phyloP scores from a whole-genome alignment of 2,113 vertebrate genomes.

The Halichoeres trimaculatus region DNA sequence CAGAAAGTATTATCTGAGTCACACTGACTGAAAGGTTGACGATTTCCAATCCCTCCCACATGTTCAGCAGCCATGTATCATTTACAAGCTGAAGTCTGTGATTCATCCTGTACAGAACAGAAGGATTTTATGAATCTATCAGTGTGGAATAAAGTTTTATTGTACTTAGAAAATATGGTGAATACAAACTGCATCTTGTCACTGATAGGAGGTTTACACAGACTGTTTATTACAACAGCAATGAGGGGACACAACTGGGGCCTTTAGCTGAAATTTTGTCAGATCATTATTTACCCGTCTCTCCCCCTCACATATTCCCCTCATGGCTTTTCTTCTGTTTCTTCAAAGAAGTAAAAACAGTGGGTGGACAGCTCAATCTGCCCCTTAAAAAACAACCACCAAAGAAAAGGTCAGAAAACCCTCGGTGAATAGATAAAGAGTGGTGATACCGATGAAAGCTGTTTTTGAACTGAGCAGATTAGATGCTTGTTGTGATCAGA shows the following conservation, averaged over 20 bases:
- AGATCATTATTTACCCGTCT: not conserved
- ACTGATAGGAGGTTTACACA: not conserved
- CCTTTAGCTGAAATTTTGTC: slow-evolving; percentile 1
- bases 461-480: not conserved
- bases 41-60: not conserved
- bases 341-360: slow-evolving; percentile 1
- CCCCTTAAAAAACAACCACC: not conserved
- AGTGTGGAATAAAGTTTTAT: not conserved
- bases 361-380: not conserved
- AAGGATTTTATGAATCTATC: not conserved
- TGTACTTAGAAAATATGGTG: not conserved
- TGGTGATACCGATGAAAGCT: not conserved
- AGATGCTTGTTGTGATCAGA: slow-evolving; percentile 10
- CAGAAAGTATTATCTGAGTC: not conserved
- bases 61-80: not conserved
- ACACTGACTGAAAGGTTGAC: not conserved
- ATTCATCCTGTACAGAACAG: not conserved
- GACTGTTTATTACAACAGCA: not conserved
- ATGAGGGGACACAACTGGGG: not conserved
- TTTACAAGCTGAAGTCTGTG: not conserved
- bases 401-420: not conserved
- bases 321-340: not conserved
- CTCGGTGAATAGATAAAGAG: not conserved
- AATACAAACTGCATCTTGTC: not conserved
- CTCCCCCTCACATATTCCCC: not conserved